Evolutionary conservation across 2,888 invertebrate genomes (phyloP), one percentile per base, ranked within the genome.

Genomic region (Eumerus sabulonum): DNA sequence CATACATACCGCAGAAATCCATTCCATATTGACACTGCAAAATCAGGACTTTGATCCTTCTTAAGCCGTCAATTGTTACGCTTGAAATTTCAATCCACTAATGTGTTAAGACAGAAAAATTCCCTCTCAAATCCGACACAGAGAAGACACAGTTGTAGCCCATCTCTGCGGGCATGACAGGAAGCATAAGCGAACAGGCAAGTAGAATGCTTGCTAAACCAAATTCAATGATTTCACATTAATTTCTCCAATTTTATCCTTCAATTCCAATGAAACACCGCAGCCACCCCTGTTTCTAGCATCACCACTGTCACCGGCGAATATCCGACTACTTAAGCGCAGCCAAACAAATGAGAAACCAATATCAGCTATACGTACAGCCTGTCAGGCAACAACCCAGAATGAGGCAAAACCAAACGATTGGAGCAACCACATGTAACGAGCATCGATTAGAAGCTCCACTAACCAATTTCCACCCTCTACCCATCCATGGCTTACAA

Each of bases 181-280:
- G 14, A 27, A 7, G 27, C 2, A 27, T 27, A 27, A 48, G 9
- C 35, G 18, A 18, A 53, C 19, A 14, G 47, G 57, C 74, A 51
- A 40, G 62, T 66, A 67, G 72, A 77, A 67, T 62, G 72, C 77
- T 77, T 77, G 72, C 77, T 73, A 77, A 67, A 77, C 77, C 77
- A 77, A 72, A 77, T 77, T 77, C 77, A 77, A 77, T 77, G 77
- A 72, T 72, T 73, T 77, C 77, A 77, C 77, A 77, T 77, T 77
- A 77, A 77, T 77, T 77, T 77, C 77, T 72, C 62, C 77, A 77
- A 77, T 77, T 74, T 77, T 77, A 77, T 77, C 77, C 77, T 63
- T 77, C 77, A 77, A 77, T 77, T 67, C 72, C 67, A 62, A 13
- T 67, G 72, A 76, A 59, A 64, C 70, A 76, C 47, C 35, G 57